Evolutionary conservation across 2,888 invertebrate species (phyloP).

Genomic region (Drosophila nigritarsus): DNA sequence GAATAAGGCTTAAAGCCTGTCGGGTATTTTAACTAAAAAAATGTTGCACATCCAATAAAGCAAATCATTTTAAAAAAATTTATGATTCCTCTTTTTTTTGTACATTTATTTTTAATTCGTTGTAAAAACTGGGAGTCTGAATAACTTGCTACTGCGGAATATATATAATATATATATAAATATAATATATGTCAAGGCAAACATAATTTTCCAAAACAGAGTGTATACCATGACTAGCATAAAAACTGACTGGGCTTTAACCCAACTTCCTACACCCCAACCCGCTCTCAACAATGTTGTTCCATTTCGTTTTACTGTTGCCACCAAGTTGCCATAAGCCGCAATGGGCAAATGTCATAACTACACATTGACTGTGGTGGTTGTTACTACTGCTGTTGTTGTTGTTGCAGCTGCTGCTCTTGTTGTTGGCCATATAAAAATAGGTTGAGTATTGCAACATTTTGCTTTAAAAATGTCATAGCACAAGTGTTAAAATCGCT

Average conservation of each 20-base stretch:
- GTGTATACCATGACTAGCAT: constrained; percentile 17
- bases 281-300: background rate
- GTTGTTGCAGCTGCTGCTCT: constrained; percentile 24
- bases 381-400: constrained; percentile 16
- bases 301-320: constrained; percentile 23
- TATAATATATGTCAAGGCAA: background rate
- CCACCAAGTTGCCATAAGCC: constrained; percentile 51
- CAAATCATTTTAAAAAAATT: background rate
- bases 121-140: background rate
- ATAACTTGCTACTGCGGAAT: no score
- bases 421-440: constrained; percentile 53
- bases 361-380: constrained; percentile 53
- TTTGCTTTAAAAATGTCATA: constrained; percentile 72
- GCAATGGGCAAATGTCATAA: constrained; percentile 67
- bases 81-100: background rate
- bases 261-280: background rate
- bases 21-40: background rate
- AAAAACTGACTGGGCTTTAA: constrained; percentile 9
- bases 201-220: background rate
- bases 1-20: background rate
- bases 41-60: background rate
- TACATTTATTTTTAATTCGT: background rate
- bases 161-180: background rate
- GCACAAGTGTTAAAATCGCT: constrained; percentile 78
- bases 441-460: constrained; percentile 72